phyloP scores from a whole-genome alignment of 2,113 vertebrate genomes.

The Sinocyclocheilus anshuiensis region DNA sequence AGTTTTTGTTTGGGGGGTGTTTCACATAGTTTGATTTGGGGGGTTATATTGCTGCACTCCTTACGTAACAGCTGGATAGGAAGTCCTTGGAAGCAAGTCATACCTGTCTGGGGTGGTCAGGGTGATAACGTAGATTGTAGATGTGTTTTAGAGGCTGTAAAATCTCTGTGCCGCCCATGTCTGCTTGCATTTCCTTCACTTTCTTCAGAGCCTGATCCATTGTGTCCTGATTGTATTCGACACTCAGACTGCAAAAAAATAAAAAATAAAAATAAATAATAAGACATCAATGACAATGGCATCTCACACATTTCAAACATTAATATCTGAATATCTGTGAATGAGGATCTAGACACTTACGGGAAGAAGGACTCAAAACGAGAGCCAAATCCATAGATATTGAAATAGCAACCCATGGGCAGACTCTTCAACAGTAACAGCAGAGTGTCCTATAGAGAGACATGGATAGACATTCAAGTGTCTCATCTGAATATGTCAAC shows the following conservation, averaged over 20 bases:
- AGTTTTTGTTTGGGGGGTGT: too few species aligned
- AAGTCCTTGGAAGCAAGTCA: too few species aligned
- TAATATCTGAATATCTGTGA: neutral
- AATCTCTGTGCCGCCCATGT: conserved; percentile 84
- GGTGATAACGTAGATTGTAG: conserved; percentile 65
- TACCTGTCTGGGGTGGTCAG: too few species aligned
- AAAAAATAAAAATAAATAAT: too few species aligned
- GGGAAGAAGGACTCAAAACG: conserved; percentile 72
- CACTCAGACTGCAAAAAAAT: conserved; percentile 72
- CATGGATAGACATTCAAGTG: neutral
- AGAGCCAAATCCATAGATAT: conserved; percentile 83
- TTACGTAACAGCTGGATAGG: too few species aligned
- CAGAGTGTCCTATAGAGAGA: conserved; percentile 72
- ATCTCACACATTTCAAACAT: neutral
- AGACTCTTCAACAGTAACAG: conserved; percentile 84
- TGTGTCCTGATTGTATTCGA: conserved; percentile 77
- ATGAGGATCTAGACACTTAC: conserved; percentile 58
- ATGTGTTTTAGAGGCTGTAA: conserved; percentile 74
- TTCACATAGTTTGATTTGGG: too few species aligned
- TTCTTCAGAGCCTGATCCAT: conserved; percentile 75
- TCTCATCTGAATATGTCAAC: too few species aligned
- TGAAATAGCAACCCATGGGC: conserved; percentile 86
- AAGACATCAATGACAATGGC: too few species aligned
- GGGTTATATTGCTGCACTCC: too few species aligned
- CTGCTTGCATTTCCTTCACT: conserved; percentile 66